Conservation (phyloP, 2,113 vertebrate genomes). For the Rhea pennata region DNA sequence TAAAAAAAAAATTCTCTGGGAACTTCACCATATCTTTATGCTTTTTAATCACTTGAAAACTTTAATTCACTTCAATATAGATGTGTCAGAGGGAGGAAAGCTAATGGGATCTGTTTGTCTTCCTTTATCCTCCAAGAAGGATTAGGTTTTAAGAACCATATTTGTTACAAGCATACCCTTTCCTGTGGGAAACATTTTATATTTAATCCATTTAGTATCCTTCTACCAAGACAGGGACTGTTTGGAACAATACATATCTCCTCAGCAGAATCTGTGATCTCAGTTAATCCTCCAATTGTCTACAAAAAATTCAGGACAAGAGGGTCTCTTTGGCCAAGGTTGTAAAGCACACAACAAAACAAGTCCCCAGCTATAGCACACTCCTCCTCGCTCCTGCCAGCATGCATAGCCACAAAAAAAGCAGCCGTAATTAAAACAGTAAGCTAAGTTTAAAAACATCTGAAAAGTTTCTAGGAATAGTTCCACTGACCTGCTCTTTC, state of each 20-base stretch:
- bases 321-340: background rate
- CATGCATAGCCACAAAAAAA: background rate
- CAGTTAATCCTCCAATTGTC: background rate
- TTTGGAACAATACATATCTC: background rate
- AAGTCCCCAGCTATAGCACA: background rate
- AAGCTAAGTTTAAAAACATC: constrained; percentile 43
- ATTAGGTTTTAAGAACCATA: background rate
- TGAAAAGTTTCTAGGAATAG: constrained; percentile 43
- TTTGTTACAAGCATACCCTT: background rate
- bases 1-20: background rate
- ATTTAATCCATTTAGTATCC: constrained; percentile 5
- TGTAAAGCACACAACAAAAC: background rate
- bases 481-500: constrained; percentile 38
- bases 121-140: background rate
- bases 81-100: background rate
- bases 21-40: background rate
- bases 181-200: background rate
- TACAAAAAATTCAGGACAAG: background rate
- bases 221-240: background rate
- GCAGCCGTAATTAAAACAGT: background rate
- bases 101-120: background rate
- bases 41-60: background rate
- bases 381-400: background rate
- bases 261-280: background rate
- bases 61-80: background rate